These are phyloP conservation scores for Camelus bactrianus DNA, from an alignment of 2,113 vertebrate species.

Conservation along the genomic window DNA sequence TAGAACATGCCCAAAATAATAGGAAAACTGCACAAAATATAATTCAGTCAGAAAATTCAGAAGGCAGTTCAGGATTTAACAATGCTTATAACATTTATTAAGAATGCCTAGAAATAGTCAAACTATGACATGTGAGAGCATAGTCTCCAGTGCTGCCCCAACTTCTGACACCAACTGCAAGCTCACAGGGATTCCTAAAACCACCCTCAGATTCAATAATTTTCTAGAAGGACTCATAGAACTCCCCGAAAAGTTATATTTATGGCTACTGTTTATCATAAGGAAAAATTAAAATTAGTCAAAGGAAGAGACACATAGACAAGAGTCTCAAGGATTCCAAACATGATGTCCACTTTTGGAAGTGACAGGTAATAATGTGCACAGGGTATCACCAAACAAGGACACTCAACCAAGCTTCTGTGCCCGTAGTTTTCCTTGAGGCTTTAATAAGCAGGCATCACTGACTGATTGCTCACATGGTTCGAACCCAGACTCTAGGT, in stretches of 20 bases:
- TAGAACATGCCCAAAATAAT: not conserved
- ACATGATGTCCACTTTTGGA: not conserved
- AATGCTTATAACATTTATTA: not conserved
- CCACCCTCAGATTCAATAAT: not conserved
- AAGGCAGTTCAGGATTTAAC: not conserved
- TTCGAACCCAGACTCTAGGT: not conserved
- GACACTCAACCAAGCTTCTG: not conserved
- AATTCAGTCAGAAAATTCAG: not conserved
- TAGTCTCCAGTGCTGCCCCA: not conserved
- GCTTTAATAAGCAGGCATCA: not conserved
- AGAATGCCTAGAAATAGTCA: not conserved
- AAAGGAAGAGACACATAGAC: not conserved
- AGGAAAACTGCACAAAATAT: not conserved
- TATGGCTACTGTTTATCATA: not conserved
- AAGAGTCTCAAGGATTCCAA: not conserved
- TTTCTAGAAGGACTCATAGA: not conserved
- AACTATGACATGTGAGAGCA: not conserved
- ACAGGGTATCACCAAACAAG: not conserved
- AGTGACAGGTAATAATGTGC: not conserved
- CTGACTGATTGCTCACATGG: not conserved
- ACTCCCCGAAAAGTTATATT: not conserved
- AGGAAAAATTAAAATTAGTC: not conserved
- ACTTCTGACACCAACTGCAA: not conserved
- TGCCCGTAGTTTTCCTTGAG: not conserved
- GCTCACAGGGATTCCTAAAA: not conserved